Conservation (phyloP, 2,113 vertebrate species). For the Bufo gargarizans region DNA sequence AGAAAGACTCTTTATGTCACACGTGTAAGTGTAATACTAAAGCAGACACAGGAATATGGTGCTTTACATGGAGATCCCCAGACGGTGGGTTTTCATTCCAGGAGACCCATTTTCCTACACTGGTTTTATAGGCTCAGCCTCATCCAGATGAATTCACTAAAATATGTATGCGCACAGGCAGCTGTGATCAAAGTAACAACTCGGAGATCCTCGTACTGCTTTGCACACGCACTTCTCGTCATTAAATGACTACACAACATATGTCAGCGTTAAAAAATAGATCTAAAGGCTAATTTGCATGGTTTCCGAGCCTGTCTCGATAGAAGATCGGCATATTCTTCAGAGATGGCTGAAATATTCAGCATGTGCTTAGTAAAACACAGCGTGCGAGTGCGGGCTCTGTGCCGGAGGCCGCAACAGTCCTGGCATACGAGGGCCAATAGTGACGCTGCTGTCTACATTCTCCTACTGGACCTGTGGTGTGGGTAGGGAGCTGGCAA, state of each 20-base stretch:
- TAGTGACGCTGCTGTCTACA: not conserved
- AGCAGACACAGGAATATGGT: not conserved
- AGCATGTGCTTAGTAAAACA: not conserved
- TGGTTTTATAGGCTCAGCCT: not conserved
- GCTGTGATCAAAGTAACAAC: constrained; percentile 9
- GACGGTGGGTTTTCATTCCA: too few relatives aligned
- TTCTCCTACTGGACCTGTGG: too few relatives aligned
- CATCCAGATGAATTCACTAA: not conserved
- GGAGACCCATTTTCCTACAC: too few relatives aligned
- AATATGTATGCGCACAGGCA: constrained; percentile 42
- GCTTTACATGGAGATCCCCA: not conserved
- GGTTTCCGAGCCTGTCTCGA: not conserved
- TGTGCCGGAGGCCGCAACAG: not conserved
- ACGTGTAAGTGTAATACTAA: not conserved
- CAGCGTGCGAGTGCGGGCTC: not conserved
- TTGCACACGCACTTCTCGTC: not conserved
- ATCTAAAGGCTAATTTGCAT: constrained; percentile 26
- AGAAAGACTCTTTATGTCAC: not conserved
- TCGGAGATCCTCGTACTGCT: not conserved
- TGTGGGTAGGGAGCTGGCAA: too few relatives aligned
- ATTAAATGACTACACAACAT: constrained; percentile 43
- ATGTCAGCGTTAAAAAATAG: constrained; percentile 22
- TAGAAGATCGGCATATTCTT: not conserved
- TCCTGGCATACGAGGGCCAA: not conserved
- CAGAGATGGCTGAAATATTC: not conserved